Evolutionary conservation across 1,140 invertebrate genomes (phyloP).

Genomic region (Neoseiulus cucumeris): DNA sequence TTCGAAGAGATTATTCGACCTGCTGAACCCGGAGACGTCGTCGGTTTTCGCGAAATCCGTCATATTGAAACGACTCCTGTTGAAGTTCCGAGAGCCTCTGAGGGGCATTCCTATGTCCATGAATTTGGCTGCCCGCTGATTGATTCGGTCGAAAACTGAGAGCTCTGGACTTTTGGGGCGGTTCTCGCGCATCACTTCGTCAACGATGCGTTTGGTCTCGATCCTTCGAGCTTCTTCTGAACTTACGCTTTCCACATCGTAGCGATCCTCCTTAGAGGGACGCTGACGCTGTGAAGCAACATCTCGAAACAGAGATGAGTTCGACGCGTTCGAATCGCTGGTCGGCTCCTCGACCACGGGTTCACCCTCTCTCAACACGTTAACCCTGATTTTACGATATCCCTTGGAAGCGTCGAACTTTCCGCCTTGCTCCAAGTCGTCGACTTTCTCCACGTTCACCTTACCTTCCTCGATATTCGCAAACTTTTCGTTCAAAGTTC

Average conservation of each 20-base stretch:
- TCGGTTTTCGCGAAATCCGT: not conserved
- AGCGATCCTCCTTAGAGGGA: not conserved
- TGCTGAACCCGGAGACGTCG: not conserved
- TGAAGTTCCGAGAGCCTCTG: not conserved
- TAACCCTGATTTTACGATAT: not conserved
- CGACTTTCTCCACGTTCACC: not conserved
- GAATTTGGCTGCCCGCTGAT: slow-evolving; percentile 4
- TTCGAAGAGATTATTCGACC: not conserved
- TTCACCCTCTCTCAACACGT: not conserved
- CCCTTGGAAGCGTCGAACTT: not conserved
- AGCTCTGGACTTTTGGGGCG: not conserved
- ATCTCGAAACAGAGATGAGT: not conserved
- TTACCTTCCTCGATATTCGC: not conserved
- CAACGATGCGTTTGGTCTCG: not conserved
- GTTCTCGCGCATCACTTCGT: not conserved
- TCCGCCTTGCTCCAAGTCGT: not conserved
- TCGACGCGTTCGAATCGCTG: not conserved
- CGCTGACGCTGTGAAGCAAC: not conserved
- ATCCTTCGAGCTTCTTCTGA: not conserved
- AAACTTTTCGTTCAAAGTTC: not conserved
- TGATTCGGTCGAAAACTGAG: not conserved
- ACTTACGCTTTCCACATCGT: not conserved
- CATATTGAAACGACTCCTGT: not conserved
- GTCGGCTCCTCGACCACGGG: not conserved
- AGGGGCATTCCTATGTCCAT: not conserved